Evolutionary conservation across 2,888 invertebrate genomes (phyloP).

Genomic region (Agapostemon virescens): DNA sequence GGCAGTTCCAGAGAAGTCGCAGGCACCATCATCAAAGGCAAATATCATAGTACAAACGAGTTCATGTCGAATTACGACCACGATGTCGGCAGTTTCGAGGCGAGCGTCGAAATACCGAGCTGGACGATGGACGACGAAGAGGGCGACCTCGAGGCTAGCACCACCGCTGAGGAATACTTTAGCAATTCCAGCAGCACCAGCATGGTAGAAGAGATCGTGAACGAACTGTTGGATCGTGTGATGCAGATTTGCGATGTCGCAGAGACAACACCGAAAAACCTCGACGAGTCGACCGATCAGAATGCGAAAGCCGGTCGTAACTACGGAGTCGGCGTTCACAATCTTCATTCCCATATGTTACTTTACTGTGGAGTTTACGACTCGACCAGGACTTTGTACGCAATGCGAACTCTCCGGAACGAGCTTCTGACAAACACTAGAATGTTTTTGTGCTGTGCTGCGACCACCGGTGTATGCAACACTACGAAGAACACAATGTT

Average conservation of each 20-base stretch:
- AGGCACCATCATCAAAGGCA: constrained; percentile 77
- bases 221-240: constrained; percentile 83
- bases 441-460: constrained; percentile 87
- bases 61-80: constrained; percentile 75
- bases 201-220: constrained; percentile 83
- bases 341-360: constrained; percentile 91
- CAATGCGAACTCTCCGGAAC: constrained; percentile 87
- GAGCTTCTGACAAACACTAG: constrained; percentile 87
- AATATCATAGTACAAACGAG: constrained; percentile 77
- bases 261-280: constrained; percentile 70
- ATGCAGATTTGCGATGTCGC: constrained; percentile 73
- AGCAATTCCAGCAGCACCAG: constrained; percentile 80
- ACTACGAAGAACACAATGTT: constrained; percentile 82
- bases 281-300: constrained; percentile 72
- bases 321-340: constrained; percentile 83
- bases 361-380: constrained; percentile 91
- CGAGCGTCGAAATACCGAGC: constrained; percentile 80
- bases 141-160: constrained; percentile 82
- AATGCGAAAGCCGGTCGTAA: constrained; percentile 72
- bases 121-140: constrained; percentile 82
- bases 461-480: constrained; percentile 87
- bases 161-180: constrained; percentile 86
- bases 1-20: constrained; percentile 76
- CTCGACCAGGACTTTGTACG: constrained; percentile 87
- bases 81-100: constrained; percentile 80